Base-by-base conservation (phyloP, 1,140 invertebrate genomes). In the Lepidostoma basale region DNA sequence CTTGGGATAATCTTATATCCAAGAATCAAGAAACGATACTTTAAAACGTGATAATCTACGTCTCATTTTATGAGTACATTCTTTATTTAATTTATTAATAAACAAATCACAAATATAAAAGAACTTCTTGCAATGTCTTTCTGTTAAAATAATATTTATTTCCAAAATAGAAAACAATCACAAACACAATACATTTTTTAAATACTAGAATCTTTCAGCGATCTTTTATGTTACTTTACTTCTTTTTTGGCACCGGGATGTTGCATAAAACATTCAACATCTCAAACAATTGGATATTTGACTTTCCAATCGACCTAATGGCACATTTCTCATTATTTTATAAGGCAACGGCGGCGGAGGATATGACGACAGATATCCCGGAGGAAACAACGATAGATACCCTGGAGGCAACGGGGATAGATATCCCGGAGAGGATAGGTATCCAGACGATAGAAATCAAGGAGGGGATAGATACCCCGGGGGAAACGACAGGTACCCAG, bases 381-480 rank as follows among this genome's bases (percentile, higher is more conserved):
- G 18, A 63, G 70, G 64, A 39, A 60, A 72, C 26, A 60, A 67
- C 49, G 79, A 81, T 23, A 74, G 76, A 30, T 81, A 81, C 62
- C 79, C 79, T 5, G 60, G 65, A 9, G 47, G 45, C 10, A 65
- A 62, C 3, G 33, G 33, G 14, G 77, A 79, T 36, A 45, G 60
- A 9, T 63, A 45, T 26, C 60, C 33, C 14, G 33, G 4, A 47
- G 56, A 23, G 1, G 71, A 3, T 22, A 74, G 75, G 26, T 81
- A 80, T 60, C 79, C 80, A 8, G 74, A 73, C 9, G 79, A 80
- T 22, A 68, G 76, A 69, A 83, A 83, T 69, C 81, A 82, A 2
- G 63, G 54, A 30, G 52, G 52, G 52, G 84, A 84, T 56, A 77
- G 84, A 56, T 83, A 80, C 74, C 82, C 84, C 71, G 62, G 40